Conservation (phyloP, 2,797 vertebrate genomes). For the Xiphorhynchus erythropygius region DNA sequence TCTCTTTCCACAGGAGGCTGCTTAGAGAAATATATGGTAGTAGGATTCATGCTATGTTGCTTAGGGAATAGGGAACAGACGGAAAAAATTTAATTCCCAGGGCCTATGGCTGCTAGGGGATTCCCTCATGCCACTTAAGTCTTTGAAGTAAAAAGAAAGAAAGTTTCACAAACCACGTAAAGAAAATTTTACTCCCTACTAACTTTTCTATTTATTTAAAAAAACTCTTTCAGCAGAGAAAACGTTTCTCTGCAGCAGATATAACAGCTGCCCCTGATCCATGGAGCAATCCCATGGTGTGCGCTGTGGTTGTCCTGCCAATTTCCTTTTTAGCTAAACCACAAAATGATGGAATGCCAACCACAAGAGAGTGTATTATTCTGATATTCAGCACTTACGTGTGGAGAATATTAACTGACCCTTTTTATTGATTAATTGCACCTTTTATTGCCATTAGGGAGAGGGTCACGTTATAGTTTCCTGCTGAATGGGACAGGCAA, state of each 20-base stretch:
- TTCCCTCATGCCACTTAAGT: slow-evolving; percentile 63
- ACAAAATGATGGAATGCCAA: slow-evolving; percentile 55
- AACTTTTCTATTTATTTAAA: slow-evolving; percentile 57
- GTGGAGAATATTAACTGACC: slow-evolving; percentile 62
- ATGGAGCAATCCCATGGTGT: not conserved
- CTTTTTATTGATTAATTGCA: slow-evolving; percentile 44
- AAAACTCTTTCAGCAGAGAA: slow-evolving; percentile 52
- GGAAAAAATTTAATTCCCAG: slow-evolving; percentile 75
- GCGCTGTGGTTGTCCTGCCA: slow-evolving; percentile 25
- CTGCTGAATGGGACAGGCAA: slow-evolving; percentile 9
- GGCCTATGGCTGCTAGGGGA: slow-evolving; percentile 66
- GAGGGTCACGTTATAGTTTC: slow-evolving; percentile 34
- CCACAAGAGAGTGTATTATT: slow-evolving; percentile 38
- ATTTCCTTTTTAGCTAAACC: slow-evolving; percentile 68
- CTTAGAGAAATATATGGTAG: slow-evolving; percentile 73
- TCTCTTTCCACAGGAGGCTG: slow-evolving; percentile 70
- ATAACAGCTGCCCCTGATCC: slow-evolving; percentile 25
- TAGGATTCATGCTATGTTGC: slow-evolving; percentile 52
- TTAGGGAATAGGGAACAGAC: slow-evolving; percentile 71
- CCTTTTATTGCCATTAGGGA: slow-evolving; percentile 3
- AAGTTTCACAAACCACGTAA: slow-evolving; percentile 61
- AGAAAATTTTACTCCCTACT: slow-evolving; percentile 54
- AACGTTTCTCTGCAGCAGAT: slow-evolving; percentile 46
- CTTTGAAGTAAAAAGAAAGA: slow-evolving; percentile 72
- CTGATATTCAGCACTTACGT: not conserved